Base-by-base conservation (phyloP, 2,888 invertebrate genomes). In the Clanis bilineata region DNA sequence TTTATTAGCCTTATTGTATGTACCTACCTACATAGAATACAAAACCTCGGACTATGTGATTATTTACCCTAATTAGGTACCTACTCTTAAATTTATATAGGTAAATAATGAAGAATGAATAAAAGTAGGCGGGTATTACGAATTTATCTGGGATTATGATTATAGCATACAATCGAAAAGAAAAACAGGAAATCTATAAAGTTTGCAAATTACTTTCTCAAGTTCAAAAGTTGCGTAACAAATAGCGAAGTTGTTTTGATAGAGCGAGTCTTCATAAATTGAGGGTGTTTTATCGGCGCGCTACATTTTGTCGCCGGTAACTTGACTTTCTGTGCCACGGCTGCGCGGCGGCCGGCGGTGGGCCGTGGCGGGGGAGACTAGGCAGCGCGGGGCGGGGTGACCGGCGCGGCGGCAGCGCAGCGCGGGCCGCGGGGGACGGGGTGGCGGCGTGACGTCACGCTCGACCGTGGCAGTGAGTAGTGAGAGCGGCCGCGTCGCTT, bases 381-480 rank as follows among this genome's bases (percentile, higher is more conserved):
- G 74, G 79, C 65, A 70, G 68, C 65, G 72, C 68, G 71, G 64
- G 67, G 32, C 32, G 32, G 32, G 32, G 32, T 9, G 72, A n/a
- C 65, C 65, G 64, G 62, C 60, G 69, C 61, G 70, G 66, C 73
- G 74, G 72, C 71, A 61, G 74, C 67, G 82, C 74, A 74, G 80
- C 67, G 81, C 77, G 51, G 28, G 18, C 5, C 18, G 41, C 18
- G 28, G 51, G 18, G 18, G 28, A 73, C 78, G 76, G 18, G 44
- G 74, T 77, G 76, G 77, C 65, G 72, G 60, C 70, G 88, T 90
- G 91, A 91, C 92, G 91, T 90, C 91, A 90, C 88, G 79, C 72
- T 77, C 90, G 92, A 90, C 92, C 92, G 90, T 92, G 92, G 90
- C 92, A 91, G 91, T 92, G 88, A 84, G 84, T 74, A 83, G 83